Base-by-base conservation (phyloP, 2,797 vertebrate species). In the Sorex maritimensis region DNA sequence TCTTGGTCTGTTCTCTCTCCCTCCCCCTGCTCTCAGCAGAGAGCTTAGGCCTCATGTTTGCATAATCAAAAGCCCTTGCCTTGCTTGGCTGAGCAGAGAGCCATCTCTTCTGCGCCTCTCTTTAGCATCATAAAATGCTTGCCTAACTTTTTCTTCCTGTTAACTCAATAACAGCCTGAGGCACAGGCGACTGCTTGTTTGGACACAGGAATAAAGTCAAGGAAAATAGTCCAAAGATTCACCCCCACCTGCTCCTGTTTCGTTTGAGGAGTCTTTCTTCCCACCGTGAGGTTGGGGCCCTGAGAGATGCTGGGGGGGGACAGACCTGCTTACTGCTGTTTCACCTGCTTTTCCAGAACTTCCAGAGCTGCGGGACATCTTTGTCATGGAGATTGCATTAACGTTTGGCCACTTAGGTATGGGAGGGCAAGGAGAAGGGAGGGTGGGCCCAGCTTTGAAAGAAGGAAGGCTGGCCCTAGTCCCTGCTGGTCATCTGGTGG, bases 81-180 rank as follows among this genome's bases (percentile, higher is more conserved):
- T 93, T 90, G 65, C 93, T 91, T 55, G 67, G 67, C 85, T 72
- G 81, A 94, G 77, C 92, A 90, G 80, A 88, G 58, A 80, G 8
- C 8, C 78, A 91, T 87, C 46, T 93, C 86, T 94, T 93, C 86
- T 74, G 81, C 86, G 75, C 63, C 46, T 81, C 24, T 86, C 49
- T 89, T 94, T 79, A 81, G 63, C 49, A 58, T 93, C 93, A 75
- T 61, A 94, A 95, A 93, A 93, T 79, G 63, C 84, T 72, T 44
- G 24, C 41, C 34, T 73, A 21, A 67, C 26, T 12, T 68, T 73
- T 77, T 63, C 52, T 69, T 86, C n/a, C 49, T 81, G 41, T 90
- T 92, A 90, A 86, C 81, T 81, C 67, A 38, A 3, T 77, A 38
- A 75, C 34, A 72, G 38, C 94, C 49, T 24, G 73, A 91, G 58